These are phyloP conservation scores for Heterotilapia buettikoferi DNA, from an alignment of 2,113 vertebrate genomes.

Conservation along the genomic window DNA sequence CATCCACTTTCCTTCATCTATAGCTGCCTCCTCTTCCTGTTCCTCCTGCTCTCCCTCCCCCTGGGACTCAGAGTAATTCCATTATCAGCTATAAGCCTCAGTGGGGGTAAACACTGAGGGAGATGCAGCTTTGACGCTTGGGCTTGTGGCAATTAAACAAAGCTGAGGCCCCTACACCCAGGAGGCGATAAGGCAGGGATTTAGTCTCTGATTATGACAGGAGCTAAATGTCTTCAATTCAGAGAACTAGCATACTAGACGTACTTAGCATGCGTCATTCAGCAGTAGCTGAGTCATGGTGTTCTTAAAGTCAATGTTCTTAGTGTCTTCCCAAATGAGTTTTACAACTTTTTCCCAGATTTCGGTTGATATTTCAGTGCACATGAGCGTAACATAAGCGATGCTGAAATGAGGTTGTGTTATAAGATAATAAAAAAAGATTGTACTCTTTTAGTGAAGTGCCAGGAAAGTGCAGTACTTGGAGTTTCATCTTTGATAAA, in stretches of 20 bases:
- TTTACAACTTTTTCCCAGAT: neutral
- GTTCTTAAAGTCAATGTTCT: neutral
- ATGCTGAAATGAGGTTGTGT: neutral
- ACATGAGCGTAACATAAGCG: neutral
- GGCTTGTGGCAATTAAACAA: conserved; percentile 67
- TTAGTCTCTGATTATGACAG: conserved; percentile 57
- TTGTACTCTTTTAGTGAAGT: neutral
- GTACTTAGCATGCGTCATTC: conserved; percentile 43
- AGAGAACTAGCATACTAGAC: conserved; percentile 22
- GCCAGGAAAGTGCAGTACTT: neutral
- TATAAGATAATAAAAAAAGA: neutral
- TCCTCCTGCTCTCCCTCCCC: conserved; percentile 22
- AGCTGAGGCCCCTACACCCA: conserved; percentile 47
- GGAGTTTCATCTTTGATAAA: neutral
- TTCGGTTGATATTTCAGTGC: neutral
- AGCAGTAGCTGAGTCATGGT: conserved; percentile 43
- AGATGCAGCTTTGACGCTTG: conserved; percentile 55
- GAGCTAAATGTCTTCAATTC: conserved; percentile 53
- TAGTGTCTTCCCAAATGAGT: neutral
- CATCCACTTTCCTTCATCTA: neutral
- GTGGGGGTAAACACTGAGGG: conserved; percentile 60
- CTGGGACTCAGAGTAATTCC: conserved; percentile 66
- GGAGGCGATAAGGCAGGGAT: conserved; percentile 54
- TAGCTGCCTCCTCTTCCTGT: conserved; percentile 8
- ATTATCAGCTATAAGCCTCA: conserved; percentile 68